Base-by-base conservation (phyloP, 2,888 invertebrate genomes). In the Ormia ochracea region DNA sequence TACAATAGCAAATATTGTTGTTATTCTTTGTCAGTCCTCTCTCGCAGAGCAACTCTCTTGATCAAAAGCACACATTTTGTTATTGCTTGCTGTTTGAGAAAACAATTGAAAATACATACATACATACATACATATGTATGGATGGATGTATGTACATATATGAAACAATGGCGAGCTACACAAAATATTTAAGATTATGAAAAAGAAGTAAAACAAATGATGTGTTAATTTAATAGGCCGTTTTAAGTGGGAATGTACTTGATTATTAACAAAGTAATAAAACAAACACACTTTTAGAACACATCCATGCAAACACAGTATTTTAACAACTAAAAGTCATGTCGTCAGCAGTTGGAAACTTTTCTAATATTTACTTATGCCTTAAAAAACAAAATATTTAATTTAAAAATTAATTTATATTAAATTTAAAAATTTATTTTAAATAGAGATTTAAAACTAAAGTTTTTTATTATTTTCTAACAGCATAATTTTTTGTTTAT, bases 171-270 rank as follows among this genome's bases (percentile, higher is more conserved):
- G 9, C 10, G 12, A 14, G 12, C 36, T 9, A 17, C 28, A 52
- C 14, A 36, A 31, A 0, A 14, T 3, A 1, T 14, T 12, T 4
- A 69, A 19, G 0, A 38, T 7, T 2, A 3, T 38, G 10, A 33
- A 26, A 14, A 23, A 26, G 19, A 26, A 38, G 41, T 61, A n/a
- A 41, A 21, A 69, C 4, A 36, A 45, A 31, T 31, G 31, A 43
- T 56, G 38, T n/a, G 9, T 50, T 41, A 59, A 70, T 43, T 61
- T 41, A 31, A 58, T 38, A 38, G 14, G 21, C 4, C 59, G 31
- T 61, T 72, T 41, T 43, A 52, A 72, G 23, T n/a, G n/a, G n/a
- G n/a, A n/a, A n/a, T n/a, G n/a, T 70, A 33, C 31, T 26, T 41
- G 1, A 52, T 59, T 61, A 21, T 31, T 52, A 38, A 50, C 23